phyloP scores from a whole-genome alignment of 1,140 invertebrate species.

The Atopsyche davidsoni region DNA sequence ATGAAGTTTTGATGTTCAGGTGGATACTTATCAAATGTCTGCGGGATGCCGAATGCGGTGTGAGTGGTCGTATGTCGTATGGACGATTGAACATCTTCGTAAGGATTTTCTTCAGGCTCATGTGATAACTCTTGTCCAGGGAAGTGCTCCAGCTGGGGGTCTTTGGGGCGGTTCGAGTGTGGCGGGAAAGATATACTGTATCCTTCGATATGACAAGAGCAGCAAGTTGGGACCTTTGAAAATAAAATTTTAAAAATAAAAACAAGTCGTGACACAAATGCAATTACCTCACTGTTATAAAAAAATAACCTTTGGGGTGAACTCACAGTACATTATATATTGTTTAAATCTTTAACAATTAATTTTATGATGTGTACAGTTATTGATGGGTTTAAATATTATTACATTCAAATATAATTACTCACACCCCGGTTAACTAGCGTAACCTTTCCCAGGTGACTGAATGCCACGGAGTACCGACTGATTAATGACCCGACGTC shows the following conservation, averaged over 20 bases:
- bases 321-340: not conserved
- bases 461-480: too few relatives aligned
- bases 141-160: slow-evolving; percentile 44
- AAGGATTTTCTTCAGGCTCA: slow-evolving; percentile 41
- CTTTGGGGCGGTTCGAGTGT: slow-evolving; percentile 37
- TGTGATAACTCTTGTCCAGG: slow-evolving; percentile 44
- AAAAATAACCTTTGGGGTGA: not conserved
- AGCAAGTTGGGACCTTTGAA: slow-evolving; percentile 72
- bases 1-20: slow-evolving; percentile 40
- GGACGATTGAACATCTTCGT: slow-evolving; percentile 40
- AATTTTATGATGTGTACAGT: too few relatives aligned
- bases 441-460: too few relatives aligned
- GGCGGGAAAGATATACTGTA: slow-evolving; percentile 63
- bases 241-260: slow-evolving; percentile 25
- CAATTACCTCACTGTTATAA: not conserved
- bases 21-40: slow-evolving; percentile 36
- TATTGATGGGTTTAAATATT: too few relatives aligned
- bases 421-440: too few relatives aligned
- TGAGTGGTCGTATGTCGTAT: slow-evolving; percentile 37
- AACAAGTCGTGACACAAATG: too few relatives aligned
- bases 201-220: slow-evolving; percentile 75
- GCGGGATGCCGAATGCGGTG: slow-evolving; percentile 35
- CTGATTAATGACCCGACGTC: too few relatives aligned
- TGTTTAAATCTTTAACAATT: not conserved
- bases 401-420: too few relatives aligned